Base-by-base conservation (phyloP, 2,888 invertebrate genomes). In the Asteroscopus sphinx region DNA sequence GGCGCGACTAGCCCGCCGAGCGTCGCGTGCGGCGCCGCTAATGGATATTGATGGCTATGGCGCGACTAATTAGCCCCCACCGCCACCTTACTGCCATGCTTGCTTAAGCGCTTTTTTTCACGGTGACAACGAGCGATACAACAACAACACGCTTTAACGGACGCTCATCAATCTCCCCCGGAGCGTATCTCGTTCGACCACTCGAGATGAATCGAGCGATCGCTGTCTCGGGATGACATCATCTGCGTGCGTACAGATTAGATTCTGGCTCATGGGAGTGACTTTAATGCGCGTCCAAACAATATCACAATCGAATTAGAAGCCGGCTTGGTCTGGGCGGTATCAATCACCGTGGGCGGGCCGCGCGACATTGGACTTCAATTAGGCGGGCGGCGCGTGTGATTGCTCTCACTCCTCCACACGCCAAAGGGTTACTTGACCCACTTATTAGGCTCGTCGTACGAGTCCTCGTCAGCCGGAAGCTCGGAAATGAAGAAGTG, bases 271-370 rank as follows among this genome's bases (percentile, higher is more conserved):
- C 77, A 79, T 74, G 79, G 81, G 81, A 82, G 85, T 86, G 87
- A 88, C 83, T 85, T 83, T 77, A 81, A 80, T 77, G 83, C 74
- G 84, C 86, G 86, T 84, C 83, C 86, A 89, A 90, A 91, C 90
- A 90, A 88, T 90, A 89, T 89, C 83, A 89, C 88, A 90, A 91
- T 91, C 89, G 89, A 90, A 92, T 92, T 92, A 91, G 90, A 90
- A 84, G 86, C 87, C 81, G 83, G 79, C 81, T 81, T 81, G 84
- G 82, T 82, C 85, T 85, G 89, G 88, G 86, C 86, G 89, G 91
- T 92, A 93, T 93, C 92, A 92, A 93, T 93, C 93, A 92, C 90
- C 88, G 90, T 89, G 90, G 92, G 92, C 90, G 93, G 89, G 88
- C 89, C 73, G 89, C 81, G 86, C 91, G 93, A 93, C 93, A 93